Conservation (phyloP, 2,888 invertebrate genomes). For the Caenorhabditis becei region DNA sequence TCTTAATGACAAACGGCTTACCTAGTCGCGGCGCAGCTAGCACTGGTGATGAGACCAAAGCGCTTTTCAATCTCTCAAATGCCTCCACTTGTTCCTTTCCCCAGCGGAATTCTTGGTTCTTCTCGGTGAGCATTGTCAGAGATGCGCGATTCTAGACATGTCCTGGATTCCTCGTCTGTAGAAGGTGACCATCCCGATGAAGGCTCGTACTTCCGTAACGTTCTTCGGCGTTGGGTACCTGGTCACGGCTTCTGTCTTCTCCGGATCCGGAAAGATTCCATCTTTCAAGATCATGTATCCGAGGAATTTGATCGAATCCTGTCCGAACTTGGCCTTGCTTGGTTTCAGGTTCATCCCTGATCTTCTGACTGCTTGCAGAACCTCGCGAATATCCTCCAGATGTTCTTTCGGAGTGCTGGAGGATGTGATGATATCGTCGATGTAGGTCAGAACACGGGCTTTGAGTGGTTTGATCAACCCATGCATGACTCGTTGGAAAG, state of each 20-base stretch:
- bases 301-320: background rate
- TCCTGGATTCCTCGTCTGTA: slow-evolving; percentile 48
- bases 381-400: background rate
- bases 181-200: slow-evolving; percentile 44
- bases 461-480: background rate
- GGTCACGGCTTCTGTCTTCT: background rate
- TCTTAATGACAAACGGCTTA: slow-evolving; percentile 49
- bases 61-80: slow-evolving; percentile 34
- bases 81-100: slow-evolving; percentile 8
- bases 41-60: slow-evolving; percentile 29
- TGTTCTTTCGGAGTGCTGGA: too few relatives aligned
- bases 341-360: background rate
- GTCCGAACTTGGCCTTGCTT: too few relatives aligned
- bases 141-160: slow-evolving; percentile 48
- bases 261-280: background rate
- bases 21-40: slow-evolving; percentile 35
- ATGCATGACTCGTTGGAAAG: slow-evolving; percentile 40
- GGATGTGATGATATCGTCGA: slow-evolving; percentile 2
- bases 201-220: slow-evolving; percentile 41
- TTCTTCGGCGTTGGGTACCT: slow-evolving; percentile 46
- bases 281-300: background rate
- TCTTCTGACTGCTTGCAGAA: background rate
- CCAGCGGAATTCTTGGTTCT: slow-evolving; percentile 48
- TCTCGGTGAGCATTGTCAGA: slow-evolving; percentile 33
- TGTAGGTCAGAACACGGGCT: background rate